These are phyloP conservation scores for Brienomyrus brachyistius DNA, from an alignment of 2,113 vertebrate species.

Conservation along the genomic window DNA sequence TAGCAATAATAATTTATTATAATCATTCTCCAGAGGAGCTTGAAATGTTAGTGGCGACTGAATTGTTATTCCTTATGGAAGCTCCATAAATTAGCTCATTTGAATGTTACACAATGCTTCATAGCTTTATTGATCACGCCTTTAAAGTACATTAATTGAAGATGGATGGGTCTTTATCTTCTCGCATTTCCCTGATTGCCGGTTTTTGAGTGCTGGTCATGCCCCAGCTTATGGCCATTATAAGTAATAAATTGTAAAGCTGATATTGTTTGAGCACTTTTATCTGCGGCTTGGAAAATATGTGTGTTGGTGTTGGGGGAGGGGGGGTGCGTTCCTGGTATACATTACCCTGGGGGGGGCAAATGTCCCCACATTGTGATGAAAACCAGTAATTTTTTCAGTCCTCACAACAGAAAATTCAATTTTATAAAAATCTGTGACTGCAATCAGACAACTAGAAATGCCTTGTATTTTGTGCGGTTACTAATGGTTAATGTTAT, in stretches of 20 bases:
- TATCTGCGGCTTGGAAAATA: not conserved
- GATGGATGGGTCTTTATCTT: slow-evolving; percentile 19
- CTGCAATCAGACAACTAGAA: no score
- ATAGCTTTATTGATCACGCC: slow-evolving; percentile 22
- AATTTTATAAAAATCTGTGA: no score
- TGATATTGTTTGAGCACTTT: slow-evolving; percentile 14
- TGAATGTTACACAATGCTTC: slow-evolving; percentile 26
- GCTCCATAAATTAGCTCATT: slow-evolving; percentile 24
- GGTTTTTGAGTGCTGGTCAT: slow-evolving; percentile 20
- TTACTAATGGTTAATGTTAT: no score
- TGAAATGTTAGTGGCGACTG: not conserved
- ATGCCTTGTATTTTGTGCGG: no score
- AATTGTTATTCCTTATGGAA: slow-evolving; percentile 17
- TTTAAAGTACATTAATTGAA: slow-evolving; percentile 22
- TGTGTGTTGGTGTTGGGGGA: not conserved
- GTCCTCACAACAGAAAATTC: no score
- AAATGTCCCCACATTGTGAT: no score
- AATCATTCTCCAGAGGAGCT: not conserved
- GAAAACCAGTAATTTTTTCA: no score
- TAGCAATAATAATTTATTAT: slow-evolving; percentile 5
- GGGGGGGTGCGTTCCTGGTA: no score
- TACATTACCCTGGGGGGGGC: no score
- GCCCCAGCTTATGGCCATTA: slow-evolving; percentile 7
- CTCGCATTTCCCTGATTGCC: slow-evolving; percentile 24
- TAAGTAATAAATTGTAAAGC: slow-evolving; percentile 16